Base-by-base conservation (phyloP, 2,797 vertebrate species). In the Champsocephalus gunnari region DNA sequence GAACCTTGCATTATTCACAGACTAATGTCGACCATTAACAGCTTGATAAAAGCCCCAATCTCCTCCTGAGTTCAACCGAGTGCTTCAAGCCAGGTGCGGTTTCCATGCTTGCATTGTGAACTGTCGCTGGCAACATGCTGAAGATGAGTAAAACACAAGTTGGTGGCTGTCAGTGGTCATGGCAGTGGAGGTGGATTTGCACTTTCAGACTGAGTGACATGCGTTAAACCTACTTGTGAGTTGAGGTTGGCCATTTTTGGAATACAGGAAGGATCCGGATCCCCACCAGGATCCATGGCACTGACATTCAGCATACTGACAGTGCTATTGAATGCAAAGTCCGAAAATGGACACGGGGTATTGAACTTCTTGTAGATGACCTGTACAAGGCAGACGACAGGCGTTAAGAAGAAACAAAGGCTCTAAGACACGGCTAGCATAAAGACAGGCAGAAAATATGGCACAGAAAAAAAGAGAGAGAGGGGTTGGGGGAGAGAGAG, bases 321-420 rank as follows among this genome's bases (percentile, higher is more conserved):
- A 41, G 88, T 92, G 67, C 17, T 41, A 13, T 94, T 92, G 1
- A 82, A 57, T 0, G 79, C 0, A 62, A 77, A 93, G 77, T 93
- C 92, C 0, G 62, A 73, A 72, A 99, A 95, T 0, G 97, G 97
- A 87, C 98, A 99, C 1, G 96, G 93, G 66, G 95, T 71, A 19
- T 97, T 97, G 86, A 99, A 99, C 93, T 96, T 99, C 92, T 99
- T 99, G 87, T 99, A 99, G 89, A 99, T 99, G 67, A 99, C 98
- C 98, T 99, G 88, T 19, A 17, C 19, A 59, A 69, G 11, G 56
- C 17, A 84, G 69, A 87, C 43, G 68, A 53, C 68, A 67, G n/a
- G 58, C 7, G n/a, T 80, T 73, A 72, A 21, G 44, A 12, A 45
- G 34, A 75, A 51, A 84, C 19, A 65, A 67, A 77, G 59, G 54